Evolutionary conservation across 2,113 vertebrate genomes (phyloP), one percentile per base, ranked within the genome.

Genomic region (Coptodon bakossiorum): DNA sequence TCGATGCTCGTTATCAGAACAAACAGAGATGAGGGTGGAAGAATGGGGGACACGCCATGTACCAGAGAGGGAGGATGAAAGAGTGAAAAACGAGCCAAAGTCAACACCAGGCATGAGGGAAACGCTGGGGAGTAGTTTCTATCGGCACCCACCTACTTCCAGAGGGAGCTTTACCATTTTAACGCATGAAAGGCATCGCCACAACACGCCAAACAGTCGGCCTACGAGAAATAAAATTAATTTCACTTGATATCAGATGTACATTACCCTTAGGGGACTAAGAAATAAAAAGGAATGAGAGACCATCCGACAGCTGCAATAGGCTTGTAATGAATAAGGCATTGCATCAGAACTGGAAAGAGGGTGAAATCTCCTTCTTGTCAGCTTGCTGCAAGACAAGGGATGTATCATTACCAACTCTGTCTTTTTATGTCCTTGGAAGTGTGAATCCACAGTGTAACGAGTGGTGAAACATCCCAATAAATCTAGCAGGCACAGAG

Each of bases 1-100:
- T 90, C 76, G 6, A 6, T 68, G 90, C 94, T 95, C 87, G 83
- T 94, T 94, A 94, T 94, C 94, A 90, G 94, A 93, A 89, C 93
- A 94, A 94, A 93, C 94, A 95, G 90, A 92, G 83, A 92, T 86
- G 90, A 89, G 90, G 85, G 59, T 68, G 90, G 87, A 90, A 90
- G 89, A 93, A 91, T 78, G 81, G 90, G 79, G 59, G 54, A 86
- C 86, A 90, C 87, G 88, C 66, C 85, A 36, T 48, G 85, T 73
- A 91, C 81, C 83, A 81, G 36, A 81, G 88, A 91, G 81, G 80
- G 82, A 57, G 84, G 91, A 93, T 91, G 83, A 93, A 90, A 93
- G 84, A 50, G 83, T 3, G 3, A 68, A 87, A 90, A 88, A 90
- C 45, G 89, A 87, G 34, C 57, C 61, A 90, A 85, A 93, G 90